phyloP scores from a whole-genome alignment of 1,140 invertebrate genomes.

The Drosophila nannoptera region DNA sequence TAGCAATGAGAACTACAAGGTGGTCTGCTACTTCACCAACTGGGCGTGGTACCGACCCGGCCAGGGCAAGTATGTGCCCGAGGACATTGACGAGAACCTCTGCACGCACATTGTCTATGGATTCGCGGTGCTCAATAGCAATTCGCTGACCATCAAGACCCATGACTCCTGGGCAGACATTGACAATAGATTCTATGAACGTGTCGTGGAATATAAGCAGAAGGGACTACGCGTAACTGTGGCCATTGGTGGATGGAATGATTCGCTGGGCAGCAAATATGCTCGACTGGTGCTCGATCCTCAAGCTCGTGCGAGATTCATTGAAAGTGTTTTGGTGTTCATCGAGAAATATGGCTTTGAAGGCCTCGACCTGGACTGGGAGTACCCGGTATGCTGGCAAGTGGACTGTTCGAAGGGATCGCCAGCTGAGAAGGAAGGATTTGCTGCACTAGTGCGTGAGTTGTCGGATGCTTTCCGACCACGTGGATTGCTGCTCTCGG shows the following conservation, averaged over 20 bases:
- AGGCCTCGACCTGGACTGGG: slow-evolving; percentile 94
- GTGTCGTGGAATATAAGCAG: slow-evolving; percentile 85
- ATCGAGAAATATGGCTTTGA: slow-evolving; percentile 90
- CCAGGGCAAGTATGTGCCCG: slow-evolving; percentile 83
- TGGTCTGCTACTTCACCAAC: slow-evolving; percentile 86
- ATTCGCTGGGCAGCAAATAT: slow-evolving; percentile 91
- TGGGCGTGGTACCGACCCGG: slow-evolving; percentile 85
- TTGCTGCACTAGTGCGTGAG: slow-evolving; percentile 86
- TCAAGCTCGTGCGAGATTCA: slow-evolving; percentile 85
- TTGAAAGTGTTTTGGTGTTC: slow-evolving; percentile 86
- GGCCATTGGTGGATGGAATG: slow-evolving; percentile 92
- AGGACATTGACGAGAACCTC: slow-evolving; percentile 84
- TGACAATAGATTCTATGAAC: slow-evolving; percentile 88
- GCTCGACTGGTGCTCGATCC: slow-evolving; percentile 89
- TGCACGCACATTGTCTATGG: slow-evolving; percentile 88
- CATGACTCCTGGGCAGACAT: slow-evolving; percentile 85
- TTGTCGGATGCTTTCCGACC: slow-evolving; percentile 85
- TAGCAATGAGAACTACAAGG: slow-evolving; percentile 80
- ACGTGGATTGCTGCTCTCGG: slow-evolving; percentile 86
- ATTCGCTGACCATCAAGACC: slow-evolving; percentile 82
- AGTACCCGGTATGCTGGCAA: slow-evolving; percentile 87
- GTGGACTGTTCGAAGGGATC: slow-evolving; percentile 89
- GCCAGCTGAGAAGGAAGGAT: slow-evolving; percentile 87
- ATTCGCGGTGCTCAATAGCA: slow-evolving; percentile 84
- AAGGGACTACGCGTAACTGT: slow-evolving; percentile 79